Conservation (phyloP, 2,888 invertebrate species). For the Athalia circularis region DNA sequence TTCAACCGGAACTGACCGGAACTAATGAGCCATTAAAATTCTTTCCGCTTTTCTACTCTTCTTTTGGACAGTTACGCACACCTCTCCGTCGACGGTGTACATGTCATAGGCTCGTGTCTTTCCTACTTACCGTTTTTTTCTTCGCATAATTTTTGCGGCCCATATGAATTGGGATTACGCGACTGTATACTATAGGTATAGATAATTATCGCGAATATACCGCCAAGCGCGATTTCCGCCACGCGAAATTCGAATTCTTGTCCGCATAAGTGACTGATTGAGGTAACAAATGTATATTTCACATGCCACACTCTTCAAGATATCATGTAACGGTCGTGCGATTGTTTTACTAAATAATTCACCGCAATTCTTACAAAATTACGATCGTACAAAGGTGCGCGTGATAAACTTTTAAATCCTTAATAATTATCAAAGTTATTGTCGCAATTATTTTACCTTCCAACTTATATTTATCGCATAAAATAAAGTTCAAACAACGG, state of each 20-base stretch:
- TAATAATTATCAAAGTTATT: no score
- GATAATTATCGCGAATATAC: not conserved
- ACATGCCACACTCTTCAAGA: not conserved
- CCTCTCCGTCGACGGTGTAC: no score
- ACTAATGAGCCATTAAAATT: slow-evolving; percentile 32
- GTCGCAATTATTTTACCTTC: no score
- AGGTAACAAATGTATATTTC: slow-evolving; percentile 17
- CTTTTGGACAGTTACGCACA: not conserved
- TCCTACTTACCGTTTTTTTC: not conserved
- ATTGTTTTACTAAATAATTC: no score
- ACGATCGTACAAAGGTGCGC: no score
- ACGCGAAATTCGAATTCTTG: slow-evolving; percentile 29
- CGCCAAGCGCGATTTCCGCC: slow-evolving; percentile 5
- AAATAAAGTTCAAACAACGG: no score
- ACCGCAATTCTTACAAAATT: no score
- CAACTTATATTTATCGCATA: no score
- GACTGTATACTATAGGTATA: not conserved
- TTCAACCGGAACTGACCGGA: slow-evolving; percentile 28
- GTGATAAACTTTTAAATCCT: no score
- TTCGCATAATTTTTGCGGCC: not conserved
- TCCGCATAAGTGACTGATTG: not conserved
- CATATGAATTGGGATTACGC: no score
- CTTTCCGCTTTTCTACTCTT: slow-evolving; percentile 2
- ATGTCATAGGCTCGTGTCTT: not conserved
- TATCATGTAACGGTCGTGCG: no score